Conservation (phyloP, 2,113 vertebrate genomes). For the Scytalopus superciliaris region DNA sequence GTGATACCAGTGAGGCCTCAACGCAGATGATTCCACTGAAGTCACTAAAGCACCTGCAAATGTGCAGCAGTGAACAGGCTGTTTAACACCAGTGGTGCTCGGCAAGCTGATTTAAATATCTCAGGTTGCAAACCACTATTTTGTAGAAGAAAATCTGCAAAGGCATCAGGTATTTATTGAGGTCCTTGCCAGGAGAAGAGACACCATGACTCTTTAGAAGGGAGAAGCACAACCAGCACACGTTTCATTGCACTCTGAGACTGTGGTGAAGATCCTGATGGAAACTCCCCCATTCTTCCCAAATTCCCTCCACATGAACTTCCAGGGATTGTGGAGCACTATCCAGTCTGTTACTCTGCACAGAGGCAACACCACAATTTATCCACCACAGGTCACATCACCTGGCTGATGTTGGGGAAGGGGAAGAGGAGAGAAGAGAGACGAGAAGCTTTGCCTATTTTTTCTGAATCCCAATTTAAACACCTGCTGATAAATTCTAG, state of each 20-base stretch:
- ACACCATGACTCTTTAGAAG: background rate
- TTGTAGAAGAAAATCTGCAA: background rate
- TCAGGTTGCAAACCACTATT: background rate
- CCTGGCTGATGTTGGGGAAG: no score
- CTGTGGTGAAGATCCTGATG: rapidly evolving
- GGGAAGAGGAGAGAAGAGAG: background rate
- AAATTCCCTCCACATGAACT: rapidly evolving
- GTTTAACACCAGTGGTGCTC: background rate
- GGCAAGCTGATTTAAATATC: background rate
- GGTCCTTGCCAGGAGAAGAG: no score
- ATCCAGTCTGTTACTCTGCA: no score
- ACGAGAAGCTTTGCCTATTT: background rate
- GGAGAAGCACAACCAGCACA: background rate
- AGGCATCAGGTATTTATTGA: no score
- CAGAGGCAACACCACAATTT: background rate
- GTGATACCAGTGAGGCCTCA: background rate
- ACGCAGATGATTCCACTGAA: rapidly evolving
- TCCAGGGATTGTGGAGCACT: background rate
- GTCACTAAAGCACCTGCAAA: background rate
- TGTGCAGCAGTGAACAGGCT: background rate
- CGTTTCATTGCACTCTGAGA: background rate
- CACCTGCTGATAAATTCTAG: background rate
- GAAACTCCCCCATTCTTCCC: background rate
- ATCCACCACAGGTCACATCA: background rate
- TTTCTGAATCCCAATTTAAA: background rate